These are phyloP conservation scores for Dermochelys coriacea DNA, from an alignment of 2,797 vertebrate species.

Conservation along the genomic window DNA sequence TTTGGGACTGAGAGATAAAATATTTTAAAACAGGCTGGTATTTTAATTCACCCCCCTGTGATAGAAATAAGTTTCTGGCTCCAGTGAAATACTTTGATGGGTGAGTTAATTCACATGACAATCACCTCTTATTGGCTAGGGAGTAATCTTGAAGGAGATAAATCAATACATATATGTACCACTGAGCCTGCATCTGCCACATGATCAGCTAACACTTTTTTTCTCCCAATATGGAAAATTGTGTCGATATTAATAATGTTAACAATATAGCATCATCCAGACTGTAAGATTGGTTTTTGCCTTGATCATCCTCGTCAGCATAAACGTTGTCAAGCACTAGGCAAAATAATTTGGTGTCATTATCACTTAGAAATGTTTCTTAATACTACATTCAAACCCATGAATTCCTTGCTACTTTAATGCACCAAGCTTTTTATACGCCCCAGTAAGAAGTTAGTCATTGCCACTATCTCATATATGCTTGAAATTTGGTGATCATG, in stretches of 20 bases:
- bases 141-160: not conserved
- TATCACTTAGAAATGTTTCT: not conserved
- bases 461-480: not conserved
- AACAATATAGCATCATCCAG: not conserved
- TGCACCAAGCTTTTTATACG: not conserved
- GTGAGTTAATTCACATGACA: not conserved
- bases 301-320: not conserved
- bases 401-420: not conserved
- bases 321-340: not conserved
- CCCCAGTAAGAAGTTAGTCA: not conserved
- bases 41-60: not conserved
- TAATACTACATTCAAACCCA: not conserved
- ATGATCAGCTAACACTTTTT: not conserved
- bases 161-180: not conserved
- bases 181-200: not conserved
- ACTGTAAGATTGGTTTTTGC: not conserved
- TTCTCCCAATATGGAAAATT: not conserved
- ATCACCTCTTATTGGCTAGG: not conserved
- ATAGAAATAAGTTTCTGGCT: not conserved
- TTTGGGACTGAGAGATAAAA: conserved; percentile 26
- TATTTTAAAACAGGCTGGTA: not conserved
- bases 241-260: not conserved
- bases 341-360: not conserved
- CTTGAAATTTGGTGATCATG: not conserved
- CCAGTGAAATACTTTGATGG: not conserved